Evolutionary conservation across 2,888 invertebrate genomes (phyloP).

Genomic region (Acanthococcus lagerstroemiae): DNA sequence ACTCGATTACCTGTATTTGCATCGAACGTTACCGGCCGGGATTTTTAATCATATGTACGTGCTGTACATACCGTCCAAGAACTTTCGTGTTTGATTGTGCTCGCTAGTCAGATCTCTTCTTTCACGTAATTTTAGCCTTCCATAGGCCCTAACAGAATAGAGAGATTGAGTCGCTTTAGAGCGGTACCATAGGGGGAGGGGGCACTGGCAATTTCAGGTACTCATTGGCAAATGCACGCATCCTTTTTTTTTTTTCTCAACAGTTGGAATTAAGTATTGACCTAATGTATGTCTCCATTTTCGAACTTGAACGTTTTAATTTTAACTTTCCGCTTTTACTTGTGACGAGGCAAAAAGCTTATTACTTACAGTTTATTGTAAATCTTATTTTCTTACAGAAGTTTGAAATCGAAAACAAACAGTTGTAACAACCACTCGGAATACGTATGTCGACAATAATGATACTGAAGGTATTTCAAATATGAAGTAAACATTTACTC

Average conservation of each 20-base stretch:
- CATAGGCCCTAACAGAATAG: too few relatives aligned
- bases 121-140: too few relatives aligned
- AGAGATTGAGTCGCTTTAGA: too few relatives aligned
- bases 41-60: too few relatives aligned
- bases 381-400: background rate
- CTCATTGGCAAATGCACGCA: too few relatives aligned
- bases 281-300: background rate
- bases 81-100: too few relatives aligned
- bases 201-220: too few relatives aligned
- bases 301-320: background rate
- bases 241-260: background rate
- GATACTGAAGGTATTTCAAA: background rate
- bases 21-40: too few relatives aligned
- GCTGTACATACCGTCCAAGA: too few relatives aligned
- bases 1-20: too few relatives aligned
- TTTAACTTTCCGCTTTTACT: background rate
- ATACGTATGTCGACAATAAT: conserved; percentile 5
- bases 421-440: conserved; percentile 7
- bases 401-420: conserved; percentile 12
- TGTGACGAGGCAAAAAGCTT: background rate
- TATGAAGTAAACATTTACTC: background rate
- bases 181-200: too few relatives aligned
- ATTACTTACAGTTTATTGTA: background rate
- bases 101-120: too few relatives aligned
- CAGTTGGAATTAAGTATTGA: background rate